A percentile compares a stretch with the other conserved stretches of the same genome.
phyloP scores from a whole-genome alignment of 2,113 vertebrate genomes.

The Orthonyx spaldingii region DNA sequence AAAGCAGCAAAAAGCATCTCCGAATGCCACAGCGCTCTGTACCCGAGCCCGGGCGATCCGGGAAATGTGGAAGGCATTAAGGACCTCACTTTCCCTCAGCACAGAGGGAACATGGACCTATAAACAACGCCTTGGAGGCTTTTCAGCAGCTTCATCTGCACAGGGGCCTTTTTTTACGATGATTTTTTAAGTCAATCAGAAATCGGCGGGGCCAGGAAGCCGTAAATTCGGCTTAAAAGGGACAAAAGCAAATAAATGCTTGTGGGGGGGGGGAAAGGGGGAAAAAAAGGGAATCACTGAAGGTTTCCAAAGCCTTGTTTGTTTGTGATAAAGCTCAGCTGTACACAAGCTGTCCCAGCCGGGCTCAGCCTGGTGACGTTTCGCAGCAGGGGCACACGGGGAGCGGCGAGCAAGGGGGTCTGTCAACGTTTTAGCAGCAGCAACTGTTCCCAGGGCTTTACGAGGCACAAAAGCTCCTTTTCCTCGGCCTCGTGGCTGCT shows the following conservation, averaged over 20 bases:
- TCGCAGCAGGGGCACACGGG: not conserved
- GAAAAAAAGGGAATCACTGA: not conserved
- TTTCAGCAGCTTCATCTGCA: conserved; percentile 65
- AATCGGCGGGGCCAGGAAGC: conserved; percentile 58
- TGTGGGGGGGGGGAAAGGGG: accelerated
- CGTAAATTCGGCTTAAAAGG: conserved; percentile 58
- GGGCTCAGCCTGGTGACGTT: not conserved
- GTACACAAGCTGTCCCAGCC: conserved; percentile 20
- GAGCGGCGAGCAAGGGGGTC: not conserved
- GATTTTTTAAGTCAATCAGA: conserved; percentile 47
- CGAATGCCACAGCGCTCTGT: conserved; percentile 37
- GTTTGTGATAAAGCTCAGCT: conserved; percentile 39
- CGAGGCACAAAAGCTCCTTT: conserved; percentile 23
- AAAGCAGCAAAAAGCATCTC: conserved; percentile 47
- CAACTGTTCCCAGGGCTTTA: not conserved
- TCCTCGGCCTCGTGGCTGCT: conserved; percentile 23
- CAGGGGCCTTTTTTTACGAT: not conserved
- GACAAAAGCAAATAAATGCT: conserved; percentile 42
- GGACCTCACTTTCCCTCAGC: conserved; percentile 67
- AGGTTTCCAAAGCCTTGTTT: conserved; percentile 34
- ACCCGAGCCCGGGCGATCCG: conserved; percentile 36
- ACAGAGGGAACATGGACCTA: conserved; percentile 54
- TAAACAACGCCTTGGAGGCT: conserved; percentile 61
- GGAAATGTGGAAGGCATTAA: conserved; percentile 73
- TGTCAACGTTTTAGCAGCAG: conserved; percentile 57